These are phyloP conservation scores for Ormyrus rosae DNA, from an alignment of 2,888 invertebrate species.

Conservation along the genomic window DNA sequence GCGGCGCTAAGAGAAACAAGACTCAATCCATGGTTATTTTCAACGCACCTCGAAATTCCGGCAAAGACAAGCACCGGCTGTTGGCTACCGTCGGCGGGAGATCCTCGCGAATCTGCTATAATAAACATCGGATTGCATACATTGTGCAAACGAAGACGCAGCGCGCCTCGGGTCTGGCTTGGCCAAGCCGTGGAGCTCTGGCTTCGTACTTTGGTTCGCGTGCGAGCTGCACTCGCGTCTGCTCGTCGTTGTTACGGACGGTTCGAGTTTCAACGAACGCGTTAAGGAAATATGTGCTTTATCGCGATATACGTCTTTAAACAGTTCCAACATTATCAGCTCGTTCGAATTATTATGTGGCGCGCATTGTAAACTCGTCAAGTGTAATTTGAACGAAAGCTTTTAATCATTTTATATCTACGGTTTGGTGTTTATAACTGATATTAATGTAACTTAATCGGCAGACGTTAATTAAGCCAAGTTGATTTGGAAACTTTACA, in stretches of 20 bases:
- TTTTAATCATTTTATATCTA: background rate
- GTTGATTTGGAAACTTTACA: too few relatives aligned
- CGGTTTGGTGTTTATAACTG: too few relatives aligned
- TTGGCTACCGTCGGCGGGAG: background rate
- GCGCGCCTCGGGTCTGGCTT: background rate
- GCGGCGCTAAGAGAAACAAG: background rate
- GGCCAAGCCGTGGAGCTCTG: background rate
- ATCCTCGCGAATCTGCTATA: constrained; percentile 23
- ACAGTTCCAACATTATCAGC: constrained; percentile 56
- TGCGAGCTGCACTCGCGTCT: constrained; percentile 19
- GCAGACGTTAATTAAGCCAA: too few relatives aligned
- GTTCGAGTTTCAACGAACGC: constrained; percentile 52
- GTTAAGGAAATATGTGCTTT: constrained; percentile 51
- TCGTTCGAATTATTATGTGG: constrained; percentile 44
- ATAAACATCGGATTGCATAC: constrained; percentile 40
- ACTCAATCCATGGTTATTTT: constrained; percentile 27
- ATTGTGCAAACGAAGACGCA: constrained; percentile 28
- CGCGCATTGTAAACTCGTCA: background rate
- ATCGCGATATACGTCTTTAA: constrained; percentile 53
- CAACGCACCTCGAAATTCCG: constrained; percentile 31
- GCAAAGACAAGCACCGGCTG: constrained; percentile 34
- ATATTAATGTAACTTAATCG: too few relatives aligned
- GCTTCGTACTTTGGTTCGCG: background rate
- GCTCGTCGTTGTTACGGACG: constrained; percentile 16
- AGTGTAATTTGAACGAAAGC: constrained; percentile 2